phyloP scores from a whole-genome alignment of 1,140 invertebrate genomes.

The Scaptodrosophila lebanonensis region DNA sequence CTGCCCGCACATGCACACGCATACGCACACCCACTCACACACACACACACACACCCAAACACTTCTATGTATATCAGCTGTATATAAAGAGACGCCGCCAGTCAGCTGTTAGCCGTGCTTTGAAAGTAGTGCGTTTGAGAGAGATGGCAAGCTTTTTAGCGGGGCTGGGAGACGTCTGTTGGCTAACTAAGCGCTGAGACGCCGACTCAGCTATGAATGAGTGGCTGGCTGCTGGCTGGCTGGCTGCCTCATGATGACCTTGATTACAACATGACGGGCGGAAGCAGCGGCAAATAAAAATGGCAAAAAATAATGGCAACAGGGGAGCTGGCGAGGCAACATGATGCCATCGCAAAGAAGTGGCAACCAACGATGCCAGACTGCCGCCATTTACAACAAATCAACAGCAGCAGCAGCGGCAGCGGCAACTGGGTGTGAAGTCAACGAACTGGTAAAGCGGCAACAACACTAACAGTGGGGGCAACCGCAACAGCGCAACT shows the following conservation, averaged over 20 bases:
- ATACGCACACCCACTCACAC: constrained; percentile 8
- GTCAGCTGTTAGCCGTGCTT: constrained; percentile 63
- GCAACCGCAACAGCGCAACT: neutral
- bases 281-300: constrained; percentile 63
- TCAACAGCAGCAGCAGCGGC: constrained; percentile 41
- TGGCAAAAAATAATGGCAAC: constrained; percentile 56
- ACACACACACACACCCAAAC: constrained; percentile 1
- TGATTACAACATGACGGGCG: constrained; percentile 62
- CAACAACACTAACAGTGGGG: constrained; percentile 43
- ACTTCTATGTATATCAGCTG: constrained; percentile 13
- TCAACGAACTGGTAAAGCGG: constrained; percentile 68
- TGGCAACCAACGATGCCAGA: constrained; percentile 30
- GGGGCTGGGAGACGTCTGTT: too few species aligned
- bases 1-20: constrained; percentile 27
- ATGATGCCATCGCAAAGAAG: constrained; percentile 31
- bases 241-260: constrained; percentile 47
- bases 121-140: constrained; percentile 47
- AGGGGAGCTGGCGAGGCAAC: constrained; percentile 17
- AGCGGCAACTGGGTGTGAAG: constrained; percentile 59
- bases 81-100: constrained; percentile 32
- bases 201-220: constrained; percentile 62
- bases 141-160: constrained; percentile 58
- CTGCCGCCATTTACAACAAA: constrained; percentile 46
- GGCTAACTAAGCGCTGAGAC: constrained; percentile 48
- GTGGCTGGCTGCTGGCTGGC: neutral